phyloP scores from a whole-genome alignment of 1,140 invertebrate genomes.

The Magallana angulata region DNA sequence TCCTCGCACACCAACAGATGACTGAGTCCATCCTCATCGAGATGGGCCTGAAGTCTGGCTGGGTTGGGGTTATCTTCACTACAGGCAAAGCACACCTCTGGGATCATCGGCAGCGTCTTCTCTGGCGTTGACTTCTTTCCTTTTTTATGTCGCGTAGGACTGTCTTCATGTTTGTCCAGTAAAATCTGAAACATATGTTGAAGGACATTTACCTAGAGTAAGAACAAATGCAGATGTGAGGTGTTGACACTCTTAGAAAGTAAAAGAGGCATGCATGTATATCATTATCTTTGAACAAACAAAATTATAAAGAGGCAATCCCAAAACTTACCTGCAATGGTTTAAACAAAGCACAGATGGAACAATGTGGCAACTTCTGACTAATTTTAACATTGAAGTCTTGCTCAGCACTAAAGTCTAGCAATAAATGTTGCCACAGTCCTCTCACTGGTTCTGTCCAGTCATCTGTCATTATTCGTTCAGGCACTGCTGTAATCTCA shows the following conservation, averaged over 20 bases:
- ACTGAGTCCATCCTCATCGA: conserved; percentile 75
- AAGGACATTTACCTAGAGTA: too few relatives aligned
- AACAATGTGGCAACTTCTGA: conserved; percentile 76
- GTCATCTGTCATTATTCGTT: conserved; percentile 56
- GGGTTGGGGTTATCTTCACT: conserved; percentile 71
- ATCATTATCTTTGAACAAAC: too few relatives aligned
- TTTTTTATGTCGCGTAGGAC: neutral
- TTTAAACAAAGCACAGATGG: conserved; percentile 79
- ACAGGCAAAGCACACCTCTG: conserved; percentile 76
- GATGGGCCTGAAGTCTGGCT: conserved; percentile 63
- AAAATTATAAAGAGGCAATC: too few relatives aligned
- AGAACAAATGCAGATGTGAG: too few relatives aligned
- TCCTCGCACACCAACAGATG: conserved; percentile 75
- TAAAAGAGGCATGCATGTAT: too few relatives aligned
- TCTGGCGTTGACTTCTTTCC: conserved; percentile 54
- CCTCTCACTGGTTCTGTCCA: conserved; percentile 74
- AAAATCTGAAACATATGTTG: conserved; percentile 26
- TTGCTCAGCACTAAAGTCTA: conserved; percentile 75
- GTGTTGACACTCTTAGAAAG: too few relatives aligned
- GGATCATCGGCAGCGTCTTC: conserved; percentile 74
- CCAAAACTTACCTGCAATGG: conserved; percentile 68
- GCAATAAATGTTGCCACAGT: conserved; percentile 75
- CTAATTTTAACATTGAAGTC: conserved; percentile 75
- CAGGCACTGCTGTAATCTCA: conserved; percentile 37
- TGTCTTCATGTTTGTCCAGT: conserved; percentile 4